A percentile compares a stretch with the other conserved stretches of the same genome.
These are phyloP conservation scores for Columba guinea DNA, from an alignment of 2,797 vertebrate species.

Conservation along the genomic window DNA sequence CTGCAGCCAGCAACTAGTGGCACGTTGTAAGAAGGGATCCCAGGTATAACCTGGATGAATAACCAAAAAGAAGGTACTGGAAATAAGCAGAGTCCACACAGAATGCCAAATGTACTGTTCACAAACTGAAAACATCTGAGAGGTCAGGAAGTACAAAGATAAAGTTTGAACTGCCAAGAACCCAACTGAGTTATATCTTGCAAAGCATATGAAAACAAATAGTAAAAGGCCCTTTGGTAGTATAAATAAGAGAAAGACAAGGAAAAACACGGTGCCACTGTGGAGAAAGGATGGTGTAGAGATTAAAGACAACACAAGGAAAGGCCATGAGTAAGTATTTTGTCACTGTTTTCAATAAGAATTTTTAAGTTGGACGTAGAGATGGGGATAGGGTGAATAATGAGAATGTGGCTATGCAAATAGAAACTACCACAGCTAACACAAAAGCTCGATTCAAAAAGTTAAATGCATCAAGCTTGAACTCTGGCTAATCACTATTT, in stretches of 20 bases:
- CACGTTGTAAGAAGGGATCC: background rate
- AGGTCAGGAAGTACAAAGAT: background rate
- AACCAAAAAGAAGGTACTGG: background rate
- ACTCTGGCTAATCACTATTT: background rate
- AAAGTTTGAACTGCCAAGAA: background rate
- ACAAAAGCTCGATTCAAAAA: background rate
- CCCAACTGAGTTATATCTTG: background rate
- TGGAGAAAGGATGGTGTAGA: background rate
- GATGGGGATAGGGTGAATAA: background rate
- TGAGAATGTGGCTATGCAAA: background rate
- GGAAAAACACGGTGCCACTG: background rate
- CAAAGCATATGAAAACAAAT: background rate
- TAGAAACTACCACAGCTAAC: background rate
- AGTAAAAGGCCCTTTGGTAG: background rate
- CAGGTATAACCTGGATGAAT: background rate
- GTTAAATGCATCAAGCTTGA: background rate
- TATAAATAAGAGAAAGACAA: background rate
- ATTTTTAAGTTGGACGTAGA: background rate
- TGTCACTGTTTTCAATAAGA: background rate
- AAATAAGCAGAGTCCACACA: background rate
- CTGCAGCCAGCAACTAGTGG: background rate
- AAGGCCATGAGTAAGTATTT: background rate
- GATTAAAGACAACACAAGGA: background rate
- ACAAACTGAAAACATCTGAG: background rate
- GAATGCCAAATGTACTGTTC: background rate